Evolutionary conservation across 2,113 vertebrate species (phyloP).

Genomic region (Eidolon helvum): DNA sequence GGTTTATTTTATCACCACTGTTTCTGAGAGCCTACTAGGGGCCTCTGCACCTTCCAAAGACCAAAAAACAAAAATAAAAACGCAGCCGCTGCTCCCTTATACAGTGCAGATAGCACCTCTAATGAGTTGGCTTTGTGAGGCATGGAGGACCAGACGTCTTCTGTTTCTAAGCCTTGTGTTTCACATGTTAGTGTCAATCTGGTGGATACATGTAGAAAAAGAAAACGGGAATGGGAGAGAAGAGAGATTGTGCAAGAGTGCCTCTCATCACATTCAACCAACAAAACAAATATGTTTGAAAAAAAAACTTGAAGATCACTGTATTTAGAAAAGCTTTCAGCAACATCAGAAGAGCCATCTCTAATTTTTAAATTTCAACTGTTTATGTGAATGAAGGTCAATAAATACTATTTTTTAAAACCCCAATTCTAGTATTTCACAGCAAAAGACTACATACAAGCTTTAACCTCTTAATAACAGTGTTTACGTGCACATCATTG

Average conservation of each 20-base stretch:
- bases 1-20: constrained; percentile 53
- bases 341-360: constrained; percentile 75
- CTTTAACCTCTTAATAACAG: constrained; percentile 73
- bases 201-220: constrained; percentile 74
- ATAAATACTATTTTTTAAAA: constrained; percentile 75
- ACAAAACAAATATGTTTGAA: constrained; percentile 79
- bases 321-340: constrained; percentile 80
- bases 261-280: constrained; percentile 81
- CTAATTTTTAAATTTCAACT: constrained; percentile 76
- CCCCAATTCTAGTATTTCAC: constrained; percentile 49
- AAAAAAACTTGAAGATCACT: constrained; percentile 77
- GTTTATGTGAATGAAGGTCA: constrained; percentile 77
- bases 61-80: constrained; percentile 55
- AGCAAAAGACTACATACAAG: constrained; percentile 65
- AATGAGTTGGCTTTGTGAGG: constrained; percentile 54
- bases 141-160: constrained; percentile 52
- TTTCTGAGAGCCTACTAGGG: constrained; percentile 70
- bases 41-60: constrained; percentile 78
- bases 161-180: constrained; percentile 76
- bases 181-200: constrained; percentile 75
- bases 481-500: constrained; percentile 66
- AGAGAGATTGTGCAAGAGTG: background rate
- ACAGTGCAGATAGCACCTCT: constrained; percentile 71
- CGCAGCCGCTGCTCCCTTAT: constrained; percentile 71
- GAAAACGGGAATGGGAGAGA: background rate